These are phyloP conservation scores for Heteromormyrus szaboi DNA, from an alignment of 2,797 vertebrate species.

Conservation along the genomic window DNA sequence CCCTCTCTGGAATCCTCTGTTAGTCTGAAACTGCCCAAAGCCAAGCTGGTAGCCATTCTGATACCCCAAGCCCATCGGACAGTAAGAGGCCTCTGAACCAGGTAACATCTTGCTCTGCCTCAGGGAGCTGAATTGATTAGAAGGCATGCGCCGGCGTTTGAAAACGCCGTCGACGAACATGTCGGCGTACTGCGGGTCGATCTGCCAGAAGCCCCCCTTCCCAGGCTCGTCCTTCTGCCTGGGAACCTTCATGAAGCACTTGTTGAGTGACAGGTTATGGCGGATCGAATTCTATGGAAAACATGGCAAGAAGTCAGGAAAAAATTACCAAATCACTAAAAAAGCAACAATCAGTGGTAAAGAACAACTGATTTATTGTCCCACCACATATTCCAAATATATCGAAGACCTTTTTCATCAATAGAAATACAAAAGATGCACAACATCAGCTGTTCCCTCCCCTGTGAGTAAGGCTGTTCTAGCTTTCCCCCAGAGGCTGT, in stretches of 20 bases:
- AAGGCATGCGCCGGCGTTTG: slow-evolving; percentile 71
- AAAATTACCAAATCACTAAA: neutral
- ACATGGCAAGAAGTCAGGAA: slow-evolving; percentile 14
- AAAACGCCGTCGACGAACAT: slow-evolving; percentile 80
- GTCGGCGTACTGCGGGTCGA: slow-evolving; percentile 72
- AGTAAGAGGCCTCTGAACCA: slow-evolving; percentile 41
- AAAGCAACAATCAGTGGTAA: neutral
- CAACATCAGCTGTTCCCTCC: neutral
- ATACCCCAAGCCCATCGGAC: slow-evolving; percentile 27
- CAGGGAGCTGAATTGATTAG: slow-evolving; percentile 58
- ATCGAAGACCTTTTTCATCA: neutral
- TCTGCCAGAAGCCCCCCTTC: slow-evolving; percentile 79
- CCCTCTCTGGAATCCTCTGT: slow-evolving; percentile 37
- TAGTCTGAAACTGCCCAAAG: slow-evolving; percentile 26
- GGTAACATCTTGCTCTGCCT: slow-evolving; percentile 55
- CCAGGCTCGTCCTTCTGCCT: slow-evolving; percentile 76
- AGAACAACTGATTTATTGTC: neutral
- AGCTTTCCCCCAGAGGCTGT: neutral
- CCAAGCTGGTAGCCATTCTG: slow-evolving; percentile 41
- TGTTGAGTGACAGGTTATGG: slow-evolving; percentile 79
- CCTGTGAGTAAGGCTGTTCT: neutral
- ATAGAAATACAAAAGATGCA: neutral
- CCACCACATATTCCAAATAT: neutral
- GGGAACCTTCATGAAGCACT: slow-evolving; percentile 81
- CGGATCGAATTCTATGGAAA: slow-evolving; percentile 72